phyloP scores from a whole-genome alignment of 2,888 invertebrate species.

The Spisula solida region DNA sequence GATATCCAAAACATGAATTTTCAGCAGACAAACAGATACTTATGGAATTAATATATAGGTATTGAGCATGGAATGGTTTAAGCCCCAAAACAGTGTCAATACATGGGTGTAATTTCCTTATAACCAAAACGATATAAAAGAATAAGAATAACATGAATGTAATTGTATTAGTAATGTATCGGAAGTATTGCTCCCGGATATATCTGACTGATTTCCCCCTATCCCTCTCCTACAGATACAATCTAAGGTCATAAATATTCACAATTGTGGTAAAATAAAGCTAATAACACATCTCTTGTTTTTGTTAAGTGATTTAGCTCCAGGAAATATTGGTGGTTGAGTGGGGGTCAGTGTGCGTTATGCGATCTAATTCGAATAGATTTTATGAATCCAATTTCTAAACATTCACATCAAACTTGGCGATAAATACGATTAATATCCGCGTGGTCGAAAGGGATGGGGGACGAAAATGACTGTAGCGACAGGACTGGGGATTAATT shows the following conservation, averaged over 20 bases:
- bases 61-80: not conserved
- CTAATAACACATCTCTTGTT: constrained; percentile 22
- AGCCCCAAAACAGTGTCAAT: not conserved
- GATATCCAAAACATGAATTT: too few relatives aligned
- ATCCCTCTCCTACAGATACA: constrained; percentile 1
- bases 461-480: not conserved
- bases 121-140: not conserved
- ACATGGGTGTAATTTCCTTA: not conserved
- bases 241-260: not conserved
- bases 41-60: too few relatives aligned
- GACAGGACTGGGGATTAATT: not conserved
- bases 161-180: not conserved
- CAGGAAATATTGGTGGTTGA: not conserved
- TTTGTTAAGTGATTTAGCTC: constrained; percentile 37
- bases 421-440: not conserved
- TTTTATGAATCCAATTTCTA: not conserved
- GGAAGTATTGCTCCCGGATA: constrained; percentile 28
- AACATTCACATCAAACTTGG: not conserved
- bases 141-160: not conserved
- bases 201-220: constrained; percentile 16
- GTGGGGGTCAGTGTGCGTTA: constrained; percentile 15
- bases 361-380: constrained; percentile 13
- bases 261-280: constrained; percentile 3
- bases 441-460: not conserved
- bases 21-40: too few relatives aligned